Evolutionary conservation across 2,797 vertebrate genomes (phyloP).

Genomic region (Sardinella longiceps): DNA sequence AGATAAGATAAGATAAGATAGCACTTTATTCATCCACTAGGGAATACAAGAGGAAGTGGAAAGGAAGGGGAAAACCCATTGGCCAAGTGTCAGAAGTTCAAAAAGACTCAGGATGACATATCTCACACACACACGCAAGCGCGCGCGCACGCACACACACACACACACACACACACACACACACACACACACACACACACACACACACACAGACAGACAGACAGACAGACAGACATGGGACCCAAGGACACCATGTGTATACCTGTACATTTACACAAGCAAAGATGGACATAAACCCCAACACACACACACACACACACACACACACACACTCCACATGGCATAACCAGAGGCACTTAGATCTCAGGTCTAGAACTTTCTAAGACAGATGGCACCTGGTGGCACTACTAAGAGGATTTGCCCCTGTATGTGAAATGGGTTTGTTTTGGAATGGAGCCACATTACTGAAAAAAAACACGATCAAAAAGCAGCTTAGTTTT

Average conservation of each 20-base stretch:
- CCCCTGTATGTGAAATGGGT: not conserved
- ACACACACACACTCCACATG: not conserved
- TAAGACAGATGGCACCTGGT: not conserved
- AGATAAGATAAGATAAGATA: too few species aligned
- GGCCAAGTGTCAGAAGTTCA: not conserved
- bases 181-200: not conserved
- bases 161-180: not conserved
- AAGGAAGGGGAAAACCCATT: not conserved
- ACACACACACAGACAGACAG: not conserved
- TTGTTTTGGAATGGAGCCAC: not conserved
- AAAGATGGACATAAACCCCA: not conserved
- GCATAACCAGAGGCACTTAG: slow-evolving; percentile 9
- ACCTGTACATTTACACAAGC: not conserved
- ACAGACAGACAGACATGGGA: too few species aligned
- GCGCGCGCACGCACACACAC: not conserved
- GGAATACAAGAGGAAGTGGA: not conserved
- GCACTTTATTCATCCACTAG: too few species aligned
- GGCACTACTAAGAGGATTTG: slow-evolving; percentile 5
- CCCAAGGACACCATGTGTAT: not conserved
- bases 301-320: not conserved
- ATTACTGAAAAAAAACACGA: not conserved
- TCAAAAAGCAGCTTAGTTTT: not conserved
- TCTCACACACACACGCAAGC: not conserved
- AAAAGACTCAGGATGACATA: not conserved
- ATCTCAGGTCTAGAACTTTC: not conserved